These are phyloP conservation scores for Eupsilia transversa DNA, from an alignment of 2,888 invertebrate species.

Conservation along the genomic window DNA sequence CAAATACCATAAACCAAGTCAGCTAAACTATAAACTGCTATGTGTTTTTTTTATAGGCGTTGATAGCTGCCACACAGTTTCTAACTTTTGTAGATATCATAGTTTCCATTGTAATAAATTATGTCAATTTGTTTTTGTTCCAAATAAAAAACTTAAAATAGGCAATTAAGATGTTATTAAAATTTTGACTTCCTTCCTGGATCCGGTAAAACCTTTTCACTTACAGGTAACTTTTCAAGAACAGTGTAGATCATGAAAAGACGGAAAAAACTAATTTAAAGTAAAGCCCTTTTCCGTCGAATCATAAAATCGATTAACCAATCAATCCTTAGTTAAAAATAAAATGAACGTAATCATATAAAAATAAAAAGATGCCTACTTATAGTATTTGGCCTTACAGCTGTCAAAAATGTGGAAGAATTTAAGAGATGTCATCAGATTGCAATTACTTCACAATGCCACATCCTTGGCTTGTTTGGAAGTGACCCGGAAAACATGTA, in stretches of 20 bases:
- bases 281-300: neutral
- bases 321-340: constrained; percentile 10
- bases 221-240: neutral
- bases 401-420: constrained; percentile 45
- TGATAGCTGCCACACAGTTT: too few species aligned
- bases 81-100: too few species aligned
- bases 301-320: neutral
- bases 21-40: too few species aligned
- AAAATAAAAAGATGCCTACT: constrained; percentile 13
- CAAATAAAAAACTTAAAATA: too few species aligned
- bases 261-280: neutral
- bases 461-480: constrained; percentile 59
- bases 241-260: neutral
- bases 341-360: constrained; percentile 5
- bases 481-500: constrained; percentile 44
- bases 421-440: constrained; percentile 59
- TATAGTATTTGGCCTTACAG: constrained; percentile 16
- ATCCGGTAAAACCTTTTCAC: neutral
- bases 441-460: constrained; percentile 53
- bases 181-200: constrained; percentile 2
- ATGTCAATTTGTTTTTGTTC: too few species aligned
- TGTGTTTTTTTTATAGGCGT: too few species aligned
- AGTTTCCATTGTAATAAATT: too few species aligned
- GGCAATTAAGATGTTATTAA: neutral
- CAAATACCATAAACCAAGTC: too few species aligned